phyloP scores from a whole-genome alignment of 2,888 invertebrate genomes.

The Drosophila birchii region DNA sequence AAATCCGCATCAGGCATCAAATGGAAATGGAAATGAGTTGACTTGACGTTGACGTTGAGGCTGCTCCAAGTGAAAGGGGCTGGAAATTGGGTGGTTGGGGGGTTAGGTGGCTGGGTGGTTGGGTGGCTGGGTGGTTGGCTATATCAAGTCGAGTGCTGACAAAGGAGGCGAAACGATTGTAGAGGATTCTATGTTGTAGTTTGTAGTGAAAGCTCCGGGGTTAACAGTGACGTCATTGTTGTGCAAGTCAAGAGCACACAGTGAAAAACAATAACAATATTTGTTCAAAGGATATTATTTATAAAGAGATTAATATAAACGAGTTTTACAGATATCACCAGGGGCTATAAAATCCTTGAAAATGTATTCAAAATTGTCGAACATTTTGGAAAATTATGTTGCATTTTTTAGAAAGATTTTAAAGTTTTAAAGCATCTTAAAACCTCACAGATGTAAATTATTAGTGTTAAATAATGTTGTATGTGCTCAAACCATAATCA shows the following conservation, averaged over 20 bases:
- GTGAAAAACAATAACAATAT: background rate
- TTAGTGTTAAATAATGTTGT: too few relatives aligned
- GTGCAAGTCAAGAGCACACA: slow-evolving; percentile 40
- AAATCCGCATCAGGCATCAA: slow-evolving; percentile 62
- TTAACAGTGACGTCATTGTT: slow-evolving; percentile 76
- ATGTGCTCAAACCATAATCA: too few relatives aligned
- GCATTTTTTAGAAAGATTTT: background rate
- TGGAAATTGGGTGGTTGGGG: slow-evolving; percentile 1
- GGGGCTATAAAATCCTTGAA: background rate
- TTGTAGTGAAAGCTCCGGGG: slow-evolving; percentile 69
- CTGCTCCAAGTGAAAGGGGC: slow-evolving; percentile 11
- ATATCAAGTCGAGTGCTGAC: slow-evolving; percentile 33
- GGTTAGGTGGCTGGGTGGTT: background rate
- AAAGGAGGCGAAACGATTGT: slow-evolving; percentile 1
- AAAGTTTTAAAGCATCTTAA: background rate
- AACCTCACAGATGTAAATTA: too few relatives aligned
- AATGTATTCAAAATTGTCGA: background rate
- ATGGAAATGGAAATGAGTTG: slow-evolving; percentile 76
- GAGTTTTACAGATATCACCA: background rate
- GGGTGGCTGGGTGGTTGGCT: too few relatives aligned
- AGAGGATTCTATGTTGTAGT: slow-evolving; percentile 14
- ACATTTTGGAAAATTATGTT: background rate
- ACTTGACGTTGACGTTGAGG: slow-evolving; percentile 55
- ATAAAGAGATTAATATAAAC: background rate
- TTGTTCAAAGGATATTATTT: background rate